Evolutionary conservation across 2,797 vertebrate genomes (phyloP).

Genomic region (Amblyopsis hoosieri): DNA sequence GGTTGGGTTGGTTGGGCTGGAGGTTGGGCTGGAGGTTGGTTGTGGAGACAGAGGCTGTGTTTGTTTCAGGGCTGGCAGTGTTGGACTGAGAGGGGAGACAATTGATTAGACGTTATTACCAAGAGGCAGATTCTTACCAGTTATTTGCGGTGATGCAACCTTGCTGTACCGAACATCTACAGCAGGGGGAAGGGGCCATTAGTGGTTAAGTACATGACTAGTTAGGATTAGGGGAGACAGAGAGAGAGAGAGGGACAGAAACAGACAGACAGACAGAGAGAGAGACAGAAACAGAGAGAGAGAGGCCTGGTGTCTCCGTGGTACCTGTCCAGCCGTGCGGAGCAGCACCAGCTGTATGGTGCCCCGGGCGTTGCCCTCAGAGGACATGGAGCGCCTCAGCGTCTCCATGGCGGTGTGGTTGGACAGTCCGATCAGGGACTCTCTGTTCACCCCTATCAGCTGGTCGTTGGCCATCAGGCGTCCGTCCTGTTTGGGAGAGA

Average conservation of each 20-base stretch:
- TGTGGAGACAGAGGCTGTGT: neutral
- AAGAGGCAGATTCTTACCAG: too few relatives aligned
- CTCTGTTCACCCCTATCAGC: constrained; percentile 89
- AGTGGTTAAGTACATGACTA: neutral
- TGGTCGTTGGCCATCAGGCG: constrained; percentile 89
- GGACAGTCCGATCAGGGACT: constrained; percentile 86
- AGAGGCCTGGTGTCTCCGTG: neutral
- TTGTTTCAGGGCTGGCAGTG: neutral
- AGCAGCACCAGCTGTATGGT: constrained; percentile 93
- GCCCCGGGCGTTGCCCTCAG: constrained; percentile 89
- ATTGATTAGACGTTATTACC: too few relatives aligned
- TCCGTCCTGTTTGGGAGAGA: constrained; percentile 80
- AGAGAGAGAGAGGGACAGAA: neutral
- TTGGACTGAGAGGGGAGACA: too few relatives aligned
- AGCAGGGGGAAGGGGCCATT: neutral
- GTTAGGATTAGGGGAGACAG: neutral
- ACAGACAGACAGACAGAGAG: neutral
- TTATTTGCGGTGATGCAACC: too few relatives aligned
- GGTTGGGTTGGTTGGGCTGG: neutral
- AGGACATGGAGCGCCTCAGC: constrained; percentile 92
- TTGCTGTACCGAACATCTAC: too few relatives aligned
- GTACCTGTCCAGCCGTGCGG: constrained; percentile 57
- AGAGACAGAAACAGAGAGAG: neutral
- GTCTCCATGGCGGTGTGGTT: constrained; percentile 95
- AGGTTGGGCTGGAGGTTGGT: neutral